Evolutionary conservation across 2,113 vertebrate genomes (phyloP), one percentile per base, ranked within the genome.

Genomic region (Speoplatyrhinus poulsoni): DNA sequence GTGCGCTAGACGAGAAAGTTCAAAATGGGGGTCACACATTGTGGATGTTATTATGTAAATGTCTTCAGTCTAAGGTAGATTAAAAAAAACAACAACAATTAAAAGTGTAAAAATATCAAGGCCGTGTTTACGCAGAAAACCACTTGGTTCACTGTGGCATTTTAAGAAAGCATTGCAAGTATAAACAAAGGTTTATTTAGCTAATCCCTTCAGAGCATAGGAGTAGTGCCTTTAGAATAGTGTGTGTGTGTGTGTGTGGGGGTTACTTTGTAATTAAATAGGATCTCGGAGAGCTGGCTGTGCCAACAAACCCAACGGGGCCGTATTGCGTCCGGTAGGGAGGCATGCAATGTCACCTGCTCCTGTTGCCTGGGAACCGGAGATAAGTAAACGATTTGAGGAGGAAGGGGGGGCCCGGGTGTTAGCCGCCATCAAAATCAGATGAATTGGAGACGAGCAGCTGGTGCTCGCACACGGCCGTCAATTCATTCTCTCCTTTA

Each of bases 381-480:
- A 70, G 67, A 80, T 77, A 66, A 85, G 73, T 54, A 67, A 76
- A 79, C 5, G 36, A 5, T 79, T 70, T 71, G 46, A 64, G 33
- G 12, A 16, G 59, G 71, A 65, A 69, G 72, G 65, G 57, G 49
- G 58, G 65, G 66, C 67, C 59, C 15, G 0, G 60, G 73, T 36
- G 57, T 75, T 76, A 64, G 65, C 69, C 73, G 3, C 67, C 82
- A 58, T 50, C 68, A 70, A 85, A 74, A 80, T 81, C 82, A 36
- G 81, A 85, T 85, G 78, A 82, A 73, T 83, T 79, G 79, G 77
- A 66, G 36, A 62, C 41, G 73, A 74, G 72, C 84, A 87, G 79
- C 80, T 74, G 76, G 82, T 67, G 73, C 55, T 32, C 10, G 47
- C 26, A 32, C 48, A 33, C 61, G 56, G n/a, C 33, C 57, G 32